phyloP scores from a whole-genome alignment of 2,113 vertebrate genomes.

The Dipodomys stephensi region DNA sequence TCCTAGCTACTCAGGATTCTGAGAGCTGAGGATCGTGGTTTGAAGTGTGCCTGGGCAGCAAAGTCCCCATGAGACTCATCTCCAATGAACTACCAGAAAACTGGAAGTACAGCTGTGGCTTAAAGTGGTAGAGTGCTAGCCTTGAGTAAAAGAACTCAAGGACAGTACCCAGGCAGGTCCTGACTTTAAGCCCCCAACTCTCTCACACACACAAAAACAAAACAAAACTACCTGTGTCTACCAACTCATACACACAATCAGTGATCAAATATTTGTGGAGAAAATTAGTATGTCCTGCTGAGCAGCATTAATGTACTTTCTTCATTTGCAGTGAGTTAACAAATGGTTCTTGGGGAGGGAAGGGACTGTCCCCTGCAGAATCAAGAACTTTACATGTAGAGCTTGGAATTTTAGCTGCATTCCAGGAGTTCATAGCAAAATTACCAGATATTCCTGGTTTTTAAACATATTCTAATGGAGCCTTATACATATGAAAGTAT shows the following conservation, averaged over 20 bases:
- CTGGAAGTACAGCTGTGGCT: too few relatives aligned
- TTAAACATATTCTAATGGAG: background rate
- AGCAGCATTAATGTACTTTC: background rate
- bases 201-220: too few relatives aligned
- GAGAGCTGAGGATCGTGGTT: too few relatives aligned
- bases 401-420: background rate
- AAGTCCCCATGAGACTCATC: too few relatives aligned
- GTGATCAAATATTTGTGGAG: background rate
- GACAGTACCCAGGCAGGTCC: too few relatives aligned
- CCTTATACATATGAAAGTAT: background rate
- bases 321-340: background rate
- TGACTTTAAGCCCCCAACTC: too few relatives aligned
- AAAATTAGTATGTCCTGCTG: background rate
- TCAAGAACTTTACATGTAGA: background rate
- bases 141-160: too few relatives aligned
- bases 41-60: too few relatives aligned
- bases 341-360: background rate
- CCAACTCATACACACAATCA: background rate
- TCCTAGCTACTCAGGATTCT: too few relatives aligned
- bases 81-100: too few relatives aligned
- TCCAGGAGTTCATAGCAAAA: constrained; percentile 13
- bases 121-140: too few relatives aligned
- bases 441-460: background rate
- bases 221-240: too few relatives aligned
- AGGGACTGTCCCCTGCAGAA: background rate